Evolutionary conservation across 2,113 vertebrate species (phyloP).

Genomic region (Poeciliopsis retropinna): DNA sequence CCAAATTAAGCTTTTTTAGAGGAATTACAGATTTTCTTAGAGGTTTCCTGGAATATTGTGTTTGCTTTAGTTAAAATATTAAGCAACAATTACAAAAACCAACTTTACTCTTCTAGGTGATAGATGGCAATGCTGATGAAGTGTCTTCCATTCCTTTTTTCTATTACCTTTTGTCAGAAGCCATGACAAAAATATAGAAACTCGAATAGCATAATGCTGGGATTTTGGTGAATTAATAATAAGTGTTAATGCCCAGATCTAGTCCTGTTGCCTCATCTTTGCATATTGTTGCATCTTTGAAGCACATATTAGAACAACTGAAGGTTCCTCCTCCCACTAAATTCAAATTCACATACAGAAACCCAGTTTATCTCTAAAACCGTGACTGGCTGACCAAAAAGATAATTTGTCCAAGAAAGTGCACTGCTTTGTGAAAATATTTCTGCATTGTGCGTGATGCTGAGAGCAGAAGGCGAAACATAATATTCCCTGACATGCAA

Average conservation of each 20-base stretch:
- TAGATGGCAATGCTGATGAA: too few relatives aligned
- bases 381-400: conserved; percentile 62
- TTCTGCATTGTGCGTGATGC: conserved; percentile 39
- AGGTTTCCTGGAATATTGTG: not conserved
- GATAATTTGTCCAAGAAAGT: conserved; percentile 60
- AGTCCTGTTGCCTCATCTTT: not conserved
- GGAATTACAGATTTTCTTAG: not conserved
- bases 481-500: conserved; percentile 55
- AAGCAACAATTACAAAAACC: not conserved
- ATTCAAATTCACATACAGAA: conserved; percentile 23
- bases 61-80: not conserved
- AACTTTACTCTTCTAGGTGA: not conserved
- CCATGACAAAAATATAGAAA: too few relatives aligned
- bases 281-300: conserved; percentile 12
- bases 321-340: not conserved
- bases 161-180: too few relatives aligned
- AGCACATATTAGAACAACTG: conserved; percentile 9
- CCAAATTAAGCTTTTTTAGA: not conserved
- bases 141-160: too few relatives aligned
- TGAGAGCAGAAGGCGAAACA: conserved; percentile 44
- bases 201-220: too few relatives aligned
- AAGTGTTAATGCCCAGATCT: not conserved
- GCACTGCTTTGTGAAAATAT: conserved; percentile 42
- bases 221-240: not conserved
- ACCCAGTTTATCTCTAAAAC: conserved; percentile 41